phyloP scores from a whole-genome alignment of 2,888 invertebrate species.

The Diadromus collaris region DNA sequence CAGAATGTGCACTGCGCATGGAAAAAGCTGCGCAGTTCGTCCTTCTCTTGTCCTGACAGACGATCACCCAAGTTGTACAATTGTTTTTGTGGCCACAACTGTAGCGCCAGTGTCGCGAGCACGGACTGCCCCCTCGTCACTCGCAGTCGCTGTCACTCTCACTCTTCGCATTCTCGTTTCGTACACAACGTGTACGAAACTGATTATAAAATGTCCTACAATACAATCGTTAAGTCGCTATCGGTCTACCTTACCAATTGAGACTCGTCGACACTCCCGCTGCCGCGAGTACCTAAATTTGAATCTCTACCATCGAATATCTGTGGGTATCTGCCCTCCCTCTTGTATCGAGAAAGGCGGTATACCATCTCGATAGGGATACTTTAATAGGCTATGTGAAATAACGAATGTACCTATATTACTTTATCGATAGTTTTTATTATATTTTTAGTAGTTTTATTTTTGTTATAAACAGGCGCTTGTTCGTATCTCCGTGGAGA shows the following conservation, averaged over 20 bases:
- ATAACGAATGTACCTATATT: neutral
- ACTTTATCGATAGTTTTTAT: neutral
- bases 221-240: neutral
- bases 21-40: constrained; percentile 55
- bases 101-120: constrained; percentile 69
- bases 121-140: neutral
- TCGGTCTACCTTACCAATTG: neutral
- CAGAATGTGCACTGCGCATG: constrained; percentile 47
- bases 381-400: neutral
- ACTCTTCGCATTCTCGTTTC: neutral
- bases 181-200: too few relatives aligned
- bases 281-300: too few relatives aligned
- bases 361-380: neutral
- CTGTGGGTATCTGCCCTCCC: neutral
- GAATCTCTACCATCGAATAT: neutral
- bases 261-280: too few relatives aligned
- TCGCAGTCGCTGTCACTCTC: neutral
- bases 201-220: neutral
- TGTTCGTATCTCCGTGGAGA: neutral
- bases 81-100: constrained; percentile 72
- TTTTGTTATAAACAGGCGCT: neutral
- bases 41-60: constrained; percentile 49
- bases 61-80: constrained; percentile 66
- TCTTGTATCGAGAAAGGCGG: neutral
- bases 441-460: neutral